Evolutionary conservation across 2,797 vertebrate species (phyloP), one percentile per base, ranked within the genome.

Genomic region (Echeneis naucrates): DNA sequence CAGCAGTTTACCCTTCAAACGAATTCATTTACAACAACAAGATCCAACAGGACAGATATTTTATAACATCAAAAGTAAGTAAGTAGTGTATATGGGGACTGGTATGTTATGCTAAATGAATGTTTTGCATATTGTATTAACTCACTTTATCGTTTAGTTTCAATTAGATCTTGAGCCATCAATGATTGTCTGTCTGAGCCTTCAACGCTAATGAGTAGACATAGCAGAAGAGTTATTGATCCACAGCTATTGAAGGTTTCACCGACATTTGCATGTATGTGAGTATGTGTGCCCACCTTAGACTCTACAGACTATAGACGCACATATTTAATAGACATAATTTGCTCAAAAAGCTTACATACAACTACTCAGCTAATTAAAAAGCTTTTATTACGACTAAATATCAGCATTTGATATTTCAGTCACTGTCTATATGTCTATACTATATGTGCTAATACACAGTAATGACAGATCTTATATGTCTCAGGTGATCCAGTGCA

Each of bases 151-250:
- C 42, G 81, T 78, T 75, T 38, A 60, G 47, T 63, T 24, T 64
- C 38, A 67, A 42, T 75, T 27, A 75, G 57, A 74, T 75, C 21
- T 19, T 30, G 16, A 13, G 50, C 33, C 85, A 74, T 81, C 62
- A 69, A 21, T 79, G 32, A 80, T 40, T 45, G 21, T 80, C 50
- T 33, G 9, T 56, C 32, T 12, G 40, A 57, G 45, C 26, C 51
- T 61, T 67, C 44, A 67, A 37, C 7, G 11, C 45, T 80, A 81
- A 88, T 87, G 81, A 89, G 75, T 8, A 23, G 14, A 56, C 35
- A 27, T n/a, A 48, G 64, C 30, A 67, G 50, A 37, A 70, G 8
- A 56, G 58, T 11, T 64, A 89, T 81, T 75, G 85, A 89, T 83
- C 72, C 33, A 3, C 21, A 19, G 26, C 19, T 67, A 79, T 72